phyloP scores from a whole-genome alignment of 2,797 vertebrate genomes.

The Coreius guichenoti region DNA sequence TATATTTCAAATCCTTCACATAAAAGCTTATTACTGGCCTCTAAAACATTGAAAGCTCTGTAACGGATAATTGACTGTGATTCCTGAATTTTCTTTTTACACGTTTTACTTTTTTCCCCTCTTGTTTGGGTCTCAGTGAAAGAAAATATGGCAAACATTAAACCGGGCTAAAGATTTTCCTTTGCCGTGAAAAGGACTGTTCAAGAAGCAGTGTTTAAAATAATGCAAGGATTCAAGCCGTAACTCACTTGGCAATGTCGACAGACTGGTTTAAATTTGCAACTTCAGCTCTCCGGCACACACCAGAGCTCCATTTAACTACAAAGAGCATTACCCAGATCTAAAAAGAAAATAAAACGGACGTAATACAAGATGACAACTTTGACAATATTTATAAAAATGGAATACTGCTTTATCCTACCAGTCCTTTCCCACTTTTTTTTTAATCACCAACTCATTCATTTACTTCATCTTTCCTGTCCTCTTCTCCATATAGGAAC shows the following conservation, averaged over 20 bases:
- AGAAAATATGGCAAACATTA: constrained; percentile 48
- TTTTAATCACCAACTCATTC: constrained; percentile 7
- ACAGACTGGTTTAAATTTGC: constrained; percentile 58
- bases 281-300: constrained; percentile 29
- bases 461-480: constrained; percentile 23
- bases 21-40: constrained; percentile 42
- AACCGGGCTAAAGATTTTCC: constrained; percentile 15
- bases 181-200: constrained; percentile 8
- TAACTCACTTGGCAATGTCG: constrained; percentile 51
- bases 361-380: constrained; percentile 49
- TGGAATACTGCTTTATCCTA: constrained; percentile 30
- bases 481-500: constrained; percentile 27
- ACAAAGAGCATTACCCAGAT: constrained; percentile 44
- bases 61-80: constrained; percentile 46
- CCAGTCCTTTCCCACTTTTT: constrained; percentile 6
- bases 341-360: constrained; percentile 46
- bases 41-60: constrained; percentile 41
- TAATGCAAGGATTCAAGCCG: constrained; percentile 41
- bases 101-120: constrained; percentile 18
- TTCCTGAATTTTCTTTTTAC: constrained; percentile 45
- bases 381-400: constrained; percentile 51
- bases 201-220: constrained; percentile 26
- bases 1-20: constrained; percentile 44
- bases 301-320: constrained; percentile 43
- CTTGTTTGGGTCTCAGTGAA: constrained; percentile 37